A percentile compares a stretch with the other conserved stretches of the same genome.
These are phyloP conservation scores for Chromobotia macracanthus DNA, from an alignment of 2,797 vertebrate species.

Conservation along the genomic window DNA sequence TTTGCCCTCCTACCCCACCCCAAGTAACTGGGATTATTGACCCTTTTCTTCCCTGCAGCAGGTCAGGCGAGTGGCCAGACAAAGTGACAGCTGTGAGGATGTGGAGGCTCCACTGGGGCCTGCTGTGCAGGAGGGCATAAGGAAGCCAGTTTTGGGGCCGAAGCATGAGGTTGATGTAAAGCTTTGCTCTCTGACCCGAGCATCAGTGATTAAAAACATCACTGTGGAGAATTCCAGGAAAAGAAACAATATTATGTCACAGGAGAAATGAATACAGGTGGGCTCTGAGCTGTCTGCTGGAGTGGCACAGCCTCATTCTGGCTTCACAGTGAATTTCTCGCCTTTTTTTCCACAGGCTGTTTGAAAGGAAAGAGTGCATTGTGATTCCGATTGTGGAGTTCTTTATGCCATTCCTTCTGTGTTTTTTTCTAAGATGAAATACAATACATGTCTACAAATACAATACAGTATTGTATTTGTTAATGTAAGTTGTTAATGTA, in stretches of 20 bases:
- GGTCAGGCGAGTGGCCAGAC: constrained; percentile 56
- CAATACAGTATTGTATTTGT: too few species aligned
- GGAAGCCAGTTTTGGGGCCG: constrained; percentile 25
- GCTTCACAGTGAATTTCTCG: constrained; percentile 13
- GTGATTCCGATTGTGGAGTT: neutral
- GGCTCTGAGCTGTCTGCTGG: constrained; percentile 35
- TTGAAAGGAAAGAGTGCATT: neutral
- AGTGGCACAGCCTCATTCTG: constrained; percentile 37
- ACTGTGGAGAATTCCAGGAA: constrained; percentile 38
- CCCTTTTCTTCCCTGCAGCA: constrained; percentile 56
- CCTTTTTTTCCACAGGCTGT: neutral
- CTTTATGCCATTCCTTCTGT: neutral
- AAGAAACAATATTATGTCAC: constrained; percentile 52
- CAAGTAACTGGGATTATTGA: constrained; percentile 55
- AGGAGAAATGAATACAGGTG: constrained; percentile 50
- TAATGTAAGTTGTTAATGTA: too few species aligned
- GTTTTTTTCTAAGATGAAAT: neutral
- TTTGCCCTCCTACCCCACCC: neutral
- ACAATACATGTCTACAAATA: neutral
- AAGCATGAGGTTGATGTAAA: constrained; percentile 57
- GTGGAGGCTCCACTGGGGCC: constrained; percentile 55
- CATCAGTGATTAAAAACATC: constrained; percentile 57
- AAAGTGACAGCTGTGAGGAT: constrained; percentile 58
- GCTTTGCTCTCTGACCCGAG: constrained; percentile 59
- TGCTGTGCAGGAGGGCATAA: neutral